These are phyloP conservation scores for Caenorhabditis sinica DNA, from an alignment of 2,888 invertebrate species.

Conservation along the genomic window DNA sequence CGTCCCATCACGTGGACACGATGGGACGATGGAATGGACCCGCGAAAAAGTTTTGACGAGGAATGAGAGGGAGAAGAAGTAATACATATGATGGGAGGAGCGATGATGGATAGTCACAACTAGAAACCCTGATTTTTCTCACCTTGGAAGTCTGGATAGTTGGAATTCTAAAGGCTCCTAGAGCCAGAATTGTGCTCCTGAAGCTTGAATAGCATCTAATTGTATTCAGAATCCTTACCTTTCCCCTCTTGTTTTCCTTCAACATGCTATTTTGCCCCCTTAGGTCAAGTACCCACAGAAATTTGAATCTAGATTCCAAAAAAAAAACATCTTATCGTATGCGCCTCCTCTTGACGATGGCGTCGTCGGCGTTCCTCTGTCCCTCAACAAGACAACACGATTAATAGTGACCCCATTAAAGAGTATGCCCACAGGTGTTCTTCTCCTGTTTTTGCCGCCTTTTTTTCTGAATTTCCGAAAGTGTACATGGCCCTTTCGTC, in stretches of 20 bases:
- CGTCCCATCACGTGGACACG: constrained; percentile 44
- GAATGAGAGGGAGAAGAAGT: background rate
- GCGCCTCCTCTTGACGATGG: background rate
- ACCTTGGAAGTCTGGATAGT: background rate
- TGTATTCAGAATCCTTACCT: no score
- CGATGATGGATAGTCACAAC: constrained; percentile 3
- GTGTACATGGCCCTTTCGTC: constrained; percentile 35
- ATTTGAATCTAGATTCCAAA: constrained; percentile 4
- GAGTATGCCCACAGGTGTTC: constrained; percentile 51
- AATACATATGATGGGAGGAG: background rate
- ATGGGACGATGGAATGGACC: background rate
- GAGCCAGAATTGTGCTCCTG: no score
- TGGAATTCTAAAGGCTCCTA: background rate
- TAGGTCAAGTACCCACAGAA: background rate
- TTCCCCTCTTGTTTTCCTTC: no score
- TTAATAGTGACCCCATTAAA: constrained; percentile 63
- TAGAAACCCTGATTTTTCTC: background rate
- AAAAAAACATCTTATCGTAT: constrained; percentile 42
- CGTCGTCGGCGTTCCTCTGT: background rate
- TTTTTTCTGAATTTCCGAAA: constrained; percentile 14
- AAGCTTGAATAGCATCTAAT: no score
- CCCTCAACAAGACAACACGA: constrained; percentile 24
- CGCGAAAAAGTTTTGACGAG: constrained; percentile 5
- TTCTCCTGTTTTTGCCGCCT: background rate
- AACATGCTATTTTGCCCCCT: background rate